Evolutionary conservation across 2,797 vertebrate genomes (phyloP).

Genomic region (Gouania willdenowi): DNA sequence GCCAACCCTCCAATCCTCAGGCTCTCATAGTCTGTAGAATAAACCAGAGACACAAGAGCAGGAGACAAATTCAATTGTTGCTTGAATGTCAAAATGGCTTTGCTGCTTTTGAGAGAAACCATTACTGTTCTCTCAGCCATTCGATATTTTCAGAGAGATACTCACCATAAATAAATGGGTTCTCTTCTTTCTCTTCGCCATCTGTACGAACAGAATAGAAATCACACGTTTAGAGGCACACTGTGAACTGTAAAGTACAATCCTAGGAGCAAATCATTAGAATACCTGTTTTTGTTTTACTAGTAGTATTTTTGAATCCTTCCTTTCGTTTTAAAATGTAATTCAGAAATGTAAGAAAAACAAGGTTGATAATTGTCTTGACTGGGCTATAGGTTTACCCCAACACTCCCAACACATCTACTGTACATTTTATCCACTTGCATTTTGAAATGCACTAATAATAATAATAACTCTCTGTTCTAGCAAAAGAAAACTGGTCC

Average conservation of each 20-base stretch:
- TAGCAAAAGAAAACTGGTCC: too few species aligned
- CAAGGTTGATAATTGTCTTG: too few species aligned
- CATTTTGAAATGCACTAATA: too few species aligned
- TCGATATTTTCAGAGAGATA: not conserved
- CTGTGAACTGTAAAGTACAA: not conserved
- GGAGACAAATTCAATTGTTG: not conserved
- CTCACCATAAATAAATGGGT: constrained; percentile 92
- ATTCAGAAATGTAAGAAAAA: too few species aligned
- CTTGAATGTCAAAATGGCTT: not conserved
- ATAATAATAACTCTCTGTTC: too few species aligned
- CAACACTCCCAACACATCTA: too few species aligned
- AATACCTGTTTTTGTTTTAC: too few species aligned
- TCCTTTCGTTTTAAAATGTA: too few species aligned
- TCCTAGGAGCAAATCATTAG: too few species aligned
- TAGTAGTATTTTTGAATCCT: too few species aligned
- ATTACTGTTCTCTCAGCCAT: not conserved
- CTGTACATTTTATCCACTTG: too few species aligned
- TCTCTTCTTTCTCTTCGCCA: constrained; percentile 66
- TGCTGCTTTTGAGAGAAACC: not conserved
- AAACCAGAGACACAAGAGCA: not conserved
- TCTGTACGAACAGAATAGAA: constrained; percentile 36
- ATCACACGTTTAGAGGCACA: not conserved
- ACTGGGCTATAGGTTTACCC: too few species aligned
- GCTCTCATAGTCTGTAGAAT: constrained; percentile 85
- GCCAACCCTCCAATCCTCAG: constrained; percentile 91